Conservation (phyloP, 2,888 invertebrate species). For the Dicyrtomina minuta region DNA sequence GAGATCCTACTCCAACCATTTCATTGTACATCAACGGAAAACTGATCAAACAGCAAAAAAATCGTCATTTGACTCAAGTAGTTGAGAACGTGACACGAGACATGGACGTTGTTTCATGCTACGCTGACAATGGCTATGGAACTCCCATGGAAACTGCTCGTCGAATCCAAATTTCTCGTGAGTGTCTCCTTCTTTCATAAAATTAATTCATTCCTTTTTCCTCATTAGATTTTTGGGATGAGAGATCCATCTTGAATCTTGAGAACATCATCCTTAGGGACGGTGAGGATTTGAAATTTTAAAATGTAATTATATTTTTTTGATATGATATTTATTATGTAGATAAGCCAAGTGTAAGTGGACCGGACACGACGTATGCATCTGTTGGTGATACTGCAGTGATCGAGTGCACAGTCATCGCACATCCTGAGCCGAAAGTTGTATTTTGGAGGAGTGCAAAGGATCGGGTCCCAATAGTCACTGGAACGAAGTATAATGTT, state of each 20-base stretch:
- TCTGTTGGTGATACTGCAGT: constrained; percentile 73
- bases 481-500: constrained; percentile 46
- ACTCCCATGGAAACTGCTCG: constrained; percentile 82
- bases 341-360: constrained; percentile 77
- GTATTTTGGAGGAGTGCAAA: constrained; percentile 79
- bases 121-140: constrained; percentile 84
- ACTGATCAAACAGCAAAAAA: constrained; percentile 78
- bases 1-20: constrained; percentile 80
- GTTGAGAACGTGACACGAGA: constrained; percentile 80
- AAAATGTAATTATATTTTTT: too few species aligned
- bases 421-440: constrained; percentile 76
- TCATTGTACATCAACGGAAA: constrained; percentile 77
- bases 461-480: constrained; percentile 65
- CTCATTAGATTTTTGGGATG: too few species aligned
- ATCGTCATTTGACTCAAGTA: constrained; percentile 82
- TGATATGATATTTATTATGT: constrained; percentile 53
- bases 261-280: too few species aligned
- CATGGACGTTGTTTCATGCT: constrained; percentile 83
- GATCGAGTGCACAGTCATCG: constrained; percentile 74
- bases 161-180: constrained; percentile 78
- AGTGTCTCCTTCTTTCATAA: constrained; percentile 60
- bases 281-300: too few species aligned
- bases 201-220: background rate
- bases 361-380: constrained; percentile 75
- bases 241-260: too few species aligned